These are phyloP conservation scores for Muscidifurax raptorellus DNA, from an alignment of 1,140 invertebrate genomes.

Conservation along the genomic window DNA sequence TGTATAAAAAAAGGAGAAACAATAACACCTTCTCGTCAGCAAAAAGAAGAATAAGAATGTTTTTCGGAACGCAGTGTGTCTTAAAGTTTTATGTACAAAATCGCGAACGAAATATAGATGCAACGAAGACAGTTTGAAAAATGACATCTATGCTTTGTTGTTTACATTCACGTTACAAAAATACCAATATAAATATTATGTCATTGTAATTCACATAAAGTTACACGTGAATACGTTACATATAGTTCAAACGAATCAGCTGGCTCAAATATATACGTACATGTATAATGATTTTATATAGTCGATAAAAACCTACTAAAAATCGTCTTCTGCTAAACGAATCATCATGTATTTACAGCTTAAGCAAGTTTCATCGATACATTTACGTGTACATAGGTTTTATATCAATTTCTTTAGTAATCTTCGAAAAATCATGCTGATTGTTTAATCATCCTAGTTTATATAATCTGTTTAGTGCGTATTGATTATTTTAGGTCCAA, in stretches of 20 bases:
- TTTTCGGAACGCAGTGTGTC: not conserved
- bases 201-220: not conserved
- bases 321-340: slow-evolving; percentile 7
- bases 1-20: not conserved
- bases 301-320: slow-evolving; percentile 11
- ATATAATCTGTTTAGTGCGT: not conserved
- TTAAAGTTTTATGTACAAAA: not conserved
- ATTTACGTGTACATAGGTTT: slow-evolving; percentile 14
- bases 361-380: slow-evolving; percentile 28
- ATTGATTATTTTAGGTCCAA: slow-evolving; percentile 4
- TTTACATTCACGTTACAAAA: not conserved
- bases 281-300: not conserved
- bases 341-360: slow-evolving; percentile 27
- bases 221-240: not conserved
- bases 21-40: not conserved
- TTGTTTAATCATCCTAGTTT: not conserved
- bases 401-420: slow-evolving; percentile 4
- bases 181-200: not conserved
- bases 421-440: not conserved
- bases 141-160: not conserved
- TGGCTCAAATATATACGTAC: not conserved
- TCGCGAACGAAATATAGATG: not conserved
- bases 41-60: not conserved
- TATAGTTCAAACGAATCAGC: not conserved
- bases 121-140: not conserved